Percentiles rank a stretch among this genome's conserved stretches.
Evolutionary conservation across 1,140 invertebrate species (phyloP).

Genomic region (Platyura marginata): DNA sequence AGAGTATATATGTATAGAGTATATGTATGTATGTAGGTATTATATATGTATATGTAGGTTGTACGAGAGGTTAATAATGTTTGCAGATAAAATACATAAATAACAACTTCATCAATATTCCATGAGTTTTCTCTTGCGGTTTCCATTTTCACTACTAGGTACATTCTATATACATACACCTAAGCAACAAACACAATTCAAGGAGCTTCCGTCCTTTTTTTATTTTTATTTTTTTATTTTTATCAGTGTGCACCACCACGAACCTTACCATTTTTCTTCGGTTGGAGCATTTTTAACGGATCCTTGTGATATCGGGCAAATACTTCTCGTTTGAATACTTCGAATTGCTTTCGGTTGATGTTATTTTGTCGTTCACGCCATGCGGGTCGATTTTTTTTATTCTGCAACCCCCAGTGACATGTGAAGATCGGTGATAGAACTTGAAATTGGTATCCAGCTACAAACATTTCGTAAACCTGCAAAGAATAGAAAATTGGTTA

Average conservation of each 20-base stretch:
- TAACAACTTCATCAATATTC: no score
- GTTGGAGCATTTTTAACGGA: slow-evolving; percentile 29
- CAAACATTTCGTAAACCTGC: slow-evolving; percentile 89
- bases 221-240: background rate
- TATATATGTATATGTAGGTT: no score
- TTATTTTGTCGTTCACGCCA: slow-evolving; percentile 77
- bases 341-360: slow-evolving; percentile 60
- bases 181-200: background rate
- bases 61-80: no score
- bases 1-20: no score
- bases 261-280: slow-evolving; percentile 5
- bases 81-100: no score
- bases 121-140: no score
- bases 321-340: slow-evolving; percentile 68
- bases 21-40: no score
- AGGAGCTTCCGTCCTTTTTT: background rate
- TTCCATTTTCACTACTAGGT: no score
- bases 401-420: slow-evolving; percentile 75
- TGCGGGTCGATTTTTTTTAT: slow-evolving; percentile 48
- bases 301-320: slow-evolving; percentile 57
- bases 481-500: no score
- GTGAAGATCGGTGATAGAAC: slow-evolving; percentile 82
- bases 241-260: background rate
- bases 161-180: background rate
- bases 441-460: slow-evolving; percentile 74